phyloP scores from a whole-genome alignment of 1,140 invertebrate species.

The Bombus waltoni region DNA sequence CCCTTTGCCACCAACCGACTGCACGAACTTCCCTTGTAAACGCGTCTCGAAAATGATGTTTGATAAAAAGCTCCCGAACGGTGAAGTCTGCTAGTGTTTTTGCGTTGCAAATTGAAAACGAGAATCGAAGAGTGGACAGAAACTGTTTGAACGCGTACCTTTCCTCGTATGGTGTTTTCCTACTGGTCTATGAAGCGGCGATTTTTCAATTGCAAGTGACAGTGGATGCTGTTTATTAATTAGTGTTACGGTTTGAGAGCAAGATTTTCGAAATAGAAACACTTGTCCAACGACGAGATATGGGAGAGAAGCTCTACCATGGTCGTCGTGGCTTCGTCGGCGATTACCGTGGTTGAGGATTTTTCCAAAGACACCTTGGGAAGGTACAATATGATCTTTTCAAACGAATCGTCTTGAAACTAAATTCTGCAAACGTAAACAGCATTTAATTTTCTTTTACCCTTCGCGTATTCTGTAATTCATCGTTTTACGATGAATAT shows the following conservation, averaged over 20 bases:
- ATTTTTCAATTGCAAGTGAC: neutral
- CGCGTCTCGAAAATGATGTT: neutral
- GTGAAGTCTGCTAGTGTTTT: neutral
- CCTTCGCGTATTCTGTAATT: too few species aligned
- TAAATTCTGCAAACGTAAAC: neutral
- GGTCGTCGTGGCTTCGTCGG: slow-evolving; percentile 80
- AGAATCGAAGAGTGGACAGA: neutral
- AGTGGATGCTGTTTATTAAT: neutral
- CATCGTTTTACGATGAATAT: neutral
- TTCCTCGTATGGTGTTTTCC: neutral
- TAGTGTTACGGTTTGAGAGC: neutral
- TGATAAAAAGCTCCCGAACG: neutral
- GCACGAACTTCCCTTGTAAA: neutral
- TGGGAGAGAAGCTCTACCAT: slow-evolving; percentile 74
- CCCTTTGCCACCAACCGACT: neutral
- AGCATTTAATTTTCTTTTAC: neutral
- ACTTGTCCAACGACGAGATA: slow-evolving; percentile 60
- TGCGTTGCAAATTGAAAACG: neutral
- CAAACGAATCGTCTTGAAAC: neutral
- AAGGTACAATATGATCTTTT: slow-evolving; percentile 71
- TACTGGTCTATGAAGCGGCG: neutral
- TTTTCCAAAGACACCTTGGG: slow-evolving; percentile 79
- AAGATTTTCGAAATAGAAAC: slow-evolving; percentile 19
- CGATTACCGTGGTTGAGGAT: slow-evolving; percentile 77
- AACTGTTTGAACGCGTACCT: neutral